phyloP scores from a whole-genome alignment of 2,113 vertebrate genomes.

The Athene cunicularia region DNA sequence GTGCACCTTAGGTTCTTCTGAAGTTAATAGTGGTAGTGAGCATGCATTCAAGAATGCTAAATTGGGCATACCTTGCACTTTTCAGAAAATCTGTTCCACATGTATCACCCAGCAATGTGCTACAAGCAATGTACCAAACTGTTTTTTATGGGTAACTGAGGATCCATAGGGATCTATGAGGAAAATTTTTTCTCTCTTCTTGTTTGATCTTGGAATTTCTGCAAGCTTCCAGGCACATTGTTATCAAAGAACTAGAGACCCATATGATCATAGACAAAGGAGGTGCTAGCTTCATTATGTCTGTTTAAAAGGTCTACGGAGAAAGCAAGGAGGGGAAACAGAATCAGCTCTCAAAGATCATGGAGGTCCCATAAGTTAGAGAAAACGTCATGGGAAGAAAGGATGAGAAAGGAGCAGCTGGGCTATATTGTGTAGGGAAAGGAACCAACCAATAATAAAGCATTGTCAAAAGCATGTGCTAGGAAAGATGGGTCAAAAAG shows the following conservation, averaged over 20 bases:
- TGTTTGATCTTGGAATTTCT: constrained; percentile 20
- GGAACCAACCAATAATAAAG: background rate
- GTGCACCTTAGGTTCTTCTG: background rate
- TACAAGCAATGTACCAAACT: background rate
- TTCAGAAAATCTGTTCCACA: background rate
- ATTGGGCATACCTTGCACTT: background rate
- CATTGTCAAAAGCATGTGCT: background rate
- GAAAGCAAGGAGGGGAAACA: background rate
- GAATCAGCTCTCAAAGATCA: background rate
- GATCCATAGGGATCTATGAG: background rate
- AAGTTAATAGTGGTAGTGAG: background rate
- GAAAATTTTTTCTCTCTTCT: background rate
- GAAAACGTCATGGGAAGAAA: background rate
- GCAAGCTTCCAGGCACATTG: background rate
- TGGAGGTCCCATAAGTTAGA: background rate
- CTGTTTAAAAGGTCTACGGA: background rate
- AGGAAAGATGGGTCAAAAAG: background rate
- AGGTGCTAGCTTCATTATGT: background rate
- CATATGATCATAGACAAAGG: background rate
- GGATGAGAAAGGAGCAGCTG: background rate
- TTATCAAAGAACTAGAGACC: background rate
- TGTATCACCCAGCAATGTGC: background rate
- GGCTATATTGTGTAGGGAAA: background rate
- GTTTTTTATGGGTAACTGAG: background rate
- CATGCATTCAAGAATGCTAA: background rate